Evolutionary conservation across 2,797 vertebrate species (phyloP), one percentile per base, ranked within the genome.

Genomic region (Mus minutoides): DNA sequence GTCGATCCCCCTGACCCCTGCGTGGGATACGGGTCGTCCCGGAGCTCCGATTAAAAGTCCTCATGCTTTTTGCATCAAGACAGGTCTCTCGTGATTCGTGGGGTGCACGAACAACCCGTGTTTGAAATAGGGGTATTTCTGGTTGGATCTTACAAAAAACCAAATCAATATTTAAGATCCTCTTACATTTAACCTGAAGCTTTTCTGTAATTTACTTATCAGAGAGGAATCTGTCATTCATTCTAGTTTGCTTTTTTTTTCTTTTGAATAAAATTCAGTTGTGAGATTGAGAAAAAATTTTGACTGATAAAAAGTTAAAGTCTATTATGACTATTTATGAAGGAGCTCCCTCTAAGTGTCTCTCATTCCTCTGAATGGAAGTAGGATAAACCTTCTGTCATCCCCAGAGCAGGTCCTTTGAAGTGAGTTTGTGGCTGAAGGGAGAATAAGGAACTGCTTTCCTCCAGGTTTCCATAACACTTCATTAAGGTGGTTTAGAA

Each of bases 121-220:
- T n/a, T n/a, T n/a, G n/a, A n/a, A n/a, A n/a, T n/a, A n/a, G n/a
- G n/a, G n/a, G n/a, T n/a, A n/a, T n/a, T n/a, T n/a, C n/a, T n/a
- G n/a, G n/a, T n/a, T n/a, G n/a, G n/a, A n/a, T n/a, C n/a, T n/a
- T n/a, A n/a, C n/a, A n/a, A n/a, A 94, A 88, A 88, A n/a, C 43
- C 77, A 86, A 93, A 77, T 91, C 85, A 46, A 8, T 96, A 73
- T 79, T 96, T 92, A 94, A 90, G 94, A 90, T 77, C 60, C 54
- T 95, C 56, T 94, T 96, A 78, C 58, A 56, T 88, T 92, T 88
- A 31, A 34, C 82, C 49, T 43, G 85, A 82, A 40, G 52, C 52
- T 83, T 92, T 82, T 58, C 84, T 82, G 49, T 49, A 86, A 67
- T 94, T 93, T 69, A 82, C 37, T 14, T 89, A 82, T 40, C 26